Base-by-base conservation (phyloP, 2,113 vertebrate genomes). In the Pituophis catenifer region DNA sequence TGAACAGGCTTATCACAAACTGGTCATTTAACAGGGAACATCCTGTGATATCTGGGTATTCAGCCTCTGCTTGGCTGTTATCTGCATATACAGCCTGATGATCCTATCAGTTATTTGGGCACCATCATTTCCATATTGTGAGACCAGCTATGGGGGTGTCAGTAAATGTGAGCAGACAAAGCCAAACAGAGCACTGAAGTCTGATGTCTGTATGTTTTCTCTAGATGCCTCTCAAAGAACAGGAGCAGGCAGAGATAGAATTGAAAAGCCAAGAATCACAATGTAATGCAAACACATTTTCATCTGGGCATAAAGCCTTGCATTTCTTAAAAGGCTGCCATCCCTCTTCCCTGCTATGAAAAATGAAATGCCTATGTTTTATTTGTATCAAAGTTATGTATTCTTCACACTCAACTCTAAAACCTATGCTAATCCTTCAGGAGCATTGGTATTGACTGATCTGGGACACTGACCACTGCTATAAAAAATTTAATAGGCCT, bases 1-100 rank as follows among this genome's bases (percentile, higher is more conserved):
- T 91, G 90, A 94, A 65, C 54, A 50, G 89, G 55, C 91, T 91
- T 94, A 94, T 94, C 92, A 5, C 55, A 86, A 89, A 53, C 87
- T 91, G 9, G 33, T 91, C 90, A 86, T 55, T 86, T 38, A 93
- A 65, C 50, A 91, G 91, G 24, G 89, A 89, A 21, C 89, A 52
- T 48, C 54, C 92, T 7, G 33, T 7, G 21, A 87, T 50, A 53
- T 3, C 8, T 81, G 53, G 87, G 55, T 65, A 65, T 89, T 91
- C 87, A 89, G 70, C 55, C 33, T 26, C 53, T 11, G 26, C n/a
- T 1, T 88, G 48, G n/a, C 26, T 57, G 26, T 89, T 91, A 50
- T 85, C 55, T 86, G 38, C 54, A 65, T 26, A 2, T 3, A 15
- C 21, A 70, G 26, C 65, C 65, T 85, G n/a, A 92, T 92, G 53